These are phyloP conservation scores for Australoheros facetus DNA, from an alignment of 2,797 vertebrate species.

Conservation along the genomic window DNA sequence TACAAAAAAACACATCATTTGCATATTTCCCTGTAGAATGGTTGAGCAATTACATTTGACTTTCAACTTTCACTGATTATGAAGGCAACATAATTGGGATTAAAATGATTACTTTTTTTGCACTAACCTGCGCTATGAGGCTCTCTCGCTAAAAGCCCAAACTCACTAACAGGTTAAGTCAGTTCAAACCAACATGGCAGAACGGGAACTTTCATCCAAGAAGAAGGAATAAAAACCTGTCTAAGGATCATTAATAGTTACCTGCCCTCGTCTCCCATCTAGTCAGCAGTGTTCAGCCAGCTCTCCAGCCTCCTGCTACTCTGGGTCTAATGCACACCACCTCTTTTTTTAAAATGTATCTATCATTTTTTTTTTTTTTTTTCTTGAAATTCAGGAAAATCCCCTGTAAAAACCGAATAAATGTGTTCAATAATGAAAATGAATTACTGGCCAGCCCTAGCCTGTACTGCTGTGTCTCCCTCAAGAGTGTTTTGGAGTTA, in stretches of 20 bases:
- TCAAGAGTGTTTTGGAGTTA: neutral
- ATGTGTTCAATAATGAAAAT: neutral
- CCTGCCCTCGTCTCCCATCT: too few relatives aligned
- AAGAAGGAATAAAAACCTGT: too few relatives aligned
- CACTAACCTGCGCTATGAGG: neutral
- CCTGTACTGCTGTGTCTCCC: too few relatives aligned
- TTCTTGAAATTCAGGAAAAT: too few relatives aligned
- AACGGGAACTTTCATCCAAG: neutral
- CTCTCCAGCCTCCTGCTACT: too few relatives aligned
- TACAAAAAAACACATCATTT: neutral
- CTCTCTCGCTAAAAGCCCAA: neutral
- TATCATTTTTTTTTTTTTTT: too few relatives aligned
- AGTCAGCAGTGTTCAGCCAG: too few relatives aligned
- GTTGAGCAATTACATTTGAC: accelerated
- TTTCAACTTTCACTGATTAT: neutral
- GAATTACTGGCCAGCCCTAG: neutral
- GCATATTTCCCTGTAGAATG: neutral
- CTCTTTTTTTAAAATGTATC: too few relatives aligned
- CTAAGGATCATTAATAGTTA: too few relatives aligned
- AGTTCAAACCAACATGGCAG: neutral
- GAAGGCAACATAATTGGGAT: neutral
- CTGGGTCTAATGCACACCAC: too few relatives aligned
- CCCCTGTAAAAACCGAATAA: neutral
- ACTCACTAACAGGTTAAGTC: neutral
- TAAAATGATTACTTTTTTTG: neutral